These are phyloP conservation scores for Leptinotarsa peninsularis DNA, from an alignment of 2,888 invertebrate genomes.

Conservation along the genomic window DNA sequence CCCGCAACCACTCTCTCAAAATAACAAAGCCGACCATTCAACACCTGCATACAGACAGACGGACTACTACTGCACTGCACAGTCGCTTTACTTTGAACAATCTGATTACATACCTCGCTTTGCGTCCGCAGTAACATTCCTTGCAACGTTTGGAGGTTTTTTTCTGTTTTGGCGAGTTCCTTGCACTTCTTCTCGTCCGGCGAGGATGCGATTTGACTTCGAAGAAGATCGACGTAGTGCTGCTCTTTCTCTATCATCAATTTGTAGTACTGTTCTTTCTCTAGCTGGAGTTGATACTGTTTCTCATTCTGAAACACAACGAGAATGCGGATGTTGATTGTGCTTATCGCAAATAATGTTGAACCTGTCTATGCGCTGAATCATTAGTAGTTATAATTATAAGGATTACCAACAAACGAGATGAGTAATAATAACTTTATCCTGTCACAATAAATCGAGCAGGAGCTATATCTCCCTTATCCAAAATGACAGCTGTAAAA, in stretches of 20 bases:
- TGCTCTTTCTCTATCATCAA: constrained; percentile 92
- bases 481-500: too few relatives aligned
- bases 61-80: constrained; percentile 36
- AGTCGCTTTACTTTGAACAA: too few relatives aligned
- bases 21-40: constrained; percentile 43
- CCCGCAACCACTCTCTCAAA: constrained; percentile 27
- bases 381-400: too few relatives aligned
- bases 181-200: constrained; percentile 67
- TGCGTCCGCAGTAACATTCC: constrained; percentile 68
- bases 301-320: constrained; percentile 79
- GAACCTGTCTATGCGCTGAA: too few relatives aligned
- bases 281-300: constrained; percentile 84
- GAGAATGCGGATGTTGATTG: neutral
- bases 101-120: constrained; percentile 57
- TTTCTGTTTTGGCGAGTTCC: constrained; percentile 72
- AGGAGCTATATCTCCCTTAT: too few relatives aligned
- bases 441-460: too few relatives aligned
- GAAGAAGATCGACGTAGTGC: constrained; percentile 82
- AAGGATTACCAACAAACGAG: too few relatives aligned
- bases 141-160: constrained; percentile 72
- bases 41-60: constrained; percentile 45
- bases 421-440: too few relatives aligned
- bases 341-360: neutral
- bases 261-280: constrained; percentile 85
- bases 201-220: constrained; percentile 73